A percentile compares a stretch with the other conserved stretches of the same genome.
These are phyloP conservation scores for Belonocnema kinseyi DNA, from an alignment of 1,140 invertebrate genomes.

Conservation along the genomic window DNA sequence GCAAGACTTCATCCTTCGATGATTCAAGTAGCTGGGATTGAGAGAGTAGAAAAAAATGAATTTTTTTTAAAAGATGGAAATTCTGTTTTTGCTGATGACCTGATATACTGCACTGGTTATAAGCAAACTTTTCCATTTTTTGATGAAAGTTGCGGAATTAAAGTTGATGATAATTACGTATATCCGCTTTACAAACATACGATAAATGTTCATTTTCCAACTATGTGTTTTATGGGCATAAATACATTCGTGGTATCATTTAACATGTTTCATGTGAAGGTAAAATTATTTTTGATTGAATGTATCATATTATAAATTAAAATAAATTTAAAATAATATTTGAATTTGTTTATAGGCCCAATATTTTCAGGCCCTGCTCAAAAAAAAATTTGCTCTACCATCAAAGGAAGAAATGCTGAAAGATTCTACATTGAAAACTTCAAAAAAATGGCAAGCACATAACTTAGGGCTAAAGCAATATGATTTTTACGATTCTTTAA, in stretches of 20 bases:
- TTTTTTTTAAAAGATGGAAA: constrained; percentile 55
- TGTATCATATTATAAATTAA: not conserved
- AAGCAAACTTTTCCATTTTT: constrained; percentile 82
- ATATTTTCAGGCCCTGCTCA: constrained; percentile 77
- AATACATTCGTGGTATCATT: constrained; percentile 78
- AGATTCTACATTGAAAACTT: constrained; percentile 53
- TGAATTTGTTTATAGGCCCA: constrained; percentile 65
- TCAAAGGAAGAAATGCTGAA: constrained; percentile 58
- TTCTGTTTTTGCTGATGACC: constrained; percentile 45
- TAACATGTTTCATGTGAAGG: constrained; percentile 83
- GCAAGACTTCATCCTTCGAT: constrained; percentile 53
- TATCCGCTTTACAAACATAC: constrained; percentile 85
- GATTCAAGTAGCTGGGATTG: constrained; percentile 57
- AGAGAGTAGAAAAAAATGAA: constrained; percentile 50
- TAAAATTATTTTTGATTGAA: constrained; percentile 54
- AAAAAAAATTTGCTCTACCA: constrained; percentile 75
- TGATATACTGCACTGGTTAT: constrained; percentile 78
- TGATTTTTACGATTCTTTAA: constrained; percentile 64
- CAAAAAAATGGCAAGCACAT: constrained; percentile 63
- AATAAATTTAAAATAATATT: no score
- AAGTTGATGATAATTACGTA: constrained; percentile 79
- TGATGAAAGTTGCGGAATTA: constrained; percentile 77
- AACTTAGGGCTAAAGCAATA: constrained; percentile 58
- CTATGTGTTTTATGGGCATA: constrained; percentile 85
- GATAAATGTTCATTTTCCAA: constrained; percentile 83